Evolutionary conservation across 2,888 invertebrate species (phyloP), one percentile per base, ranked within the genome.

Genomic region (Lucinisca nassula): DNA sequence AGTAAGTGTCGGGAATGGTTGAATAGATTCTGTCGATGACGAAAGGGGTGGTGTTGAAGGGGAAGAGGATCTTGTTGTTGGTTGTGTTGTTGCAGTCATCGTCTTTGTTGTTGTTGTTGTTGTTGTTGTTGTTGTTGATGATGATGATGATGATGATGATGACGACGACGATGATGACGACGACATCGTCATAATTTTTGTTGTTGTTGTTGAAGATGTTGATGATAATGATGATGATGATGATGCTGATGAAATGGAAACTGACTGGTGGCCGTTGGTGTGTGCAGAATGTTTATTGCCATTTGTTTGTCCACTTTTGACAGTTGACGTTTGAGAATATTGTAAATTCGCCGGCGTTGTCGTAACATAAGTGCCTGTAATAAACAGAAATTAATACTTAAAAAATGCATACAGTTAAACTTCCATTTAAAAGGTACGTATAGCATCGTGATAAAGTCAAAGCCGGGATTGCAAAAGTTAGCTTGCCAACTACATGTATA

Each of bases 101-200:
- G 73, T 67, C 61, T 75, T 37, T 82, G 61, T 8, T 61, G 79
- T 37, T 73, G 67, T 37, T 79, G 82, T 30, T 75, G 79, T 35
- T 75, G 73, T 8, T 73, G 49, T 40, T 83, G 37, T 24, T 32
- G 51, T 10, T 37, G 27, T 17, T 49, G 27, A 3, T 55, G 38
- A n/a, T 45, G 27, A 10, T 38, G 73, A 73, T 3, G 40, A 38
- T n/a, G 40, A 45, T 21, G 17, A 45, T 73, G 73, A 8, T 40
- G 73, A 40, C 6, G 14, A 30, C 67, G 6, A 12, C 27, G 67
- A 6, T 30, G 30, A 12, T 12, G 67, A 3, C 6, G 67, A 35
- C n/a, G 30, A 35, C 2, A 35, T 4, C 21, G 58, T 24, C 58
- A 58, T 4, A 12, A 27, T 4, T n/a, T n/a, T 24, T 58, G 58